phyloP scores from a whole-genome alignment of 2,888 invertebrate species.

The Laothoe populi region DNA sequence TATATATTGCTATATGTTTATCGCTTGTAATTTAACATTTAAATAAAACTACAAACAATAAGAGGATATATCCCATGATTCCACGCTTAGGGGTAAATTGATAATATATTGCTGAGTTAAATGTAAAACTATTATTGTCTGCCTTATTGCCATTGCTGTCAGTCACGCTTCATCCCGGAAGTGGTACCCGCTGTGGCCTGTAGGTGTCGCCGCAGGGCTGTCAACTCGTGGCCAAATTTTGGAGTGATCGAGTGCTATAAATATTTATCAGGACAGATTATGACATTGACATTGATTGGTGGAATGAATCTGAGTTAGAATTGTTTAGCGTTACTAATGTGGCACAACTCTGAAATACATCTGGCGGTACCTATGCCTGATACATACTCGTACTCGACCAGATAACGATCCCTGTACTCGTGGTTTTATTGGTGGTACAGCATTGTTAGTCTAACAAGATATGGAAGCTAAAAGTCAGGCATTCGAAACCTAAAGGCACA shows the following conservation, averaged over 20 bases:
- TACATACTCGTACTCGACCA: no score
- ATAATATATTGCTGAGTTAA: slow-evolving; percentile 19
- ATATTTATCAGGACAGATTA: not conserved
- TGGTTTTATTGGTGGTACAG: no score
- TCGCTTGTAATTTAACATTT: no score
- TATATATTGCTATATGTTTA: no score
- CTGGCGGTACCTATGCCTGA: no score
- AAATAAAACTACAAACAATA: not conserved
- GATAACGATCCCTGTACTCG: no score
- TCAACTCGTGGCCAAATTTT: slow-evolving; percentile 9
- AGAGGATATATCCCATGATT: not conserved
- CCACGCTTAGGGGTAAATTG: slow-evolving; percentile 19
- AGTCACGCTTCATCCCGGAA: slow-evolving; percentile 54
- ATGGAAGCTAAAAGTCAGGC: no score
- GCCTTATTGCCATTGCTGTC: slow-evolving; percentile 41
- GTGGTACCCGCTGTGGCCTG: slow-evolving; percentile 44
- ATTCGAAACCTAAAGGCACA: no score
- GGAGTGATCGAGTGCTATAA: not conserved
- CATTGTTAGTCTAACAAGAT: no score
- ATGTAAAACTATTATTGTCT: slow-evolving; percentile 22
- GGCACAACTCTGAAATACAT: no score
- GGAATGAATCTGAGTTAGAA: not conserved
- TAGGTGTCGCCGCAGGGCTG: slow-evolving; percentile 25
- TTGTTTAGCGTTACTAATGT: not conserved
- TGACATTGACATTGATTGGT: not conserved